phyloP scores from a whole-genome alignment of 2,888 invertebrate species.

The Andrena bucephala region DNA sequence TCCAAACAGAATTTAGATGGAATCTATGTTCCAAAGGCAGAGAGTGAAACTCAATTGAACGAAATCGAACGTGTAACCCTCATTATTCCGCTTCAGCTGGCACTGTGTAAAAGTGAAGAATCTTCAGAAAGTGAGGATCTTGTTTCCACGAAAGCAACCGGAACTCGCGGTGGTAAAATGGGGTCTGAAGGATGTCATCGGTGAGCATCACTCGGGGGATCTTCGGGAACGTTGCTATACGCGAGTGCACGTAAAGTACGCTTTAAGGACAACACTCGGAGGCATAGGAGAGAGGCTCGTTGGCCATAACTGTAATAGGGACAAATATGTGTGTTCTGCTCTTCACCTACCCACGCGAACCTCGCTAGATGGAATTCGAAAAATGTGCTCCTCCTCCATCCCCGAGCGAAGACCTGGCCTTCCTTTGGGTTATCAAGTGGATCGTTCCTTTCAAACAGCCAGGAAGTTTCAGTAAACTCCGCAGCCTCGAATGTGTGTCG shows the following conservation, averaged over 20 bases:
- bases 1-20: background rate
- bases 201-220: conserved; percentile 59
- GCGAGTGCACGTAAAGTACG: conserved; percentile 65
- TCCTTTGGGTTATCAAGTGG: conserved; percentile 2
- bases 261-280: conserved; percentile 68
- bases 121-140: conserved; percentile 3
- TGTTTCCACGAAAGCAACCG: conserved; percentile 51
- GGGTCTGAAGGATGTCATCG: conserved; percentile 55
- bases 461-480: background rate
- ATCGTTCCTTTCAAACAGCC: background rate
- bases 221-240: conserved; percentile 57
- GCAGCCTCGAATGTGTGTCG: background rate
- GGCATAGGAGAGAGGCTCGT: conserved; percentile 57
- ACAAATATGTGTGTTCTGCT: conserved; percentile 69
- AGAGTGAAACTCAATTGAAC: background rate
- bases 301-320: conserved; percentile 72
- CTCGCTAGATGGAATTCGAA: conserved; percentile 28
- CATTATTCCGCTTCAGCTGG: conserved; percentile 33
- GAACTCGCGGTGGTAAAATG: conserved; percentile 47
- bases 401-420: background rate
- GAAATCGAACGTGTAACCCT: conserved; percentile 13
- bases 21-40: background rate
- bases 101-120: conserved; percentile 15
- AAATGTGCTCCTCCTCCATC: conserved; percentile 13
- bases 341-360: conserved; percentile 63